A percentile compares a stretch with the other conserved stretches of the same genome.
These are phyloP conservation scores for Hesperophylax magnus DNA, from an alignment of 1,140 invertebrate genomes.

Conservation along the genomic window DNA sequence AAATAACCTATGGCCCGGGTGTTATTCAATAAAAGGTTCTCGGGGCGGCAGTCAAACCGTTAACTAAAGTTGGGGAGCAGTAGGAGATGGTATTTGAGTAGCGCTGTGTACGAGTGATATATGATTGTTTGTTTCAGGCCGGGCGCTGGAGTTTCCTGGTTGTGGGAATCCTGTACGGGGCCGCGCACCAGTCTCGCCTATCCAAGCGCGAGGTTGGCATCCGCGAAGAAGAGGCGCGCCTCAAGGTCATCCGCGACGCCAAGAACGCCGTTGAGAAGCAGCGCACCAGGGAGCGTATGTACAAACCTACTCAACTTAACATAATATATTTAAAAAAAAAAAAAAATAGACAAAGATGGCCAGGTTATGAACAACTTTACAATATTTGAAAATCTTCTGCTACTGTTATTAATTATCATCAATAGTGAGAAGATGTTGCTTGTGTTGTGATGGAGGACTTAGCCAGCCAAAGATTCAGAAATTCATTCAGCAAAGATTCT, in stretches of 20 bases:
- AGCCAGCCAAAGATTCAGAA: no score
- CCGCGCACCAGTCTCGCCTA: constrained; percentile 77
- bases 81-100: not conserved
- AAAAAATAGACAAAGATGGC: no score
- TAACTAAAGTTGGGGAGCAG: not conserved
- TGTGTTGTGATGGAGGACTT: no score
- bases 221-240: constrained; percentile 76
- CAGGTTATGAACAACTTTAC: no score
- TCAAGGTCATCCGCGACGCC: constrained; percentile 78
- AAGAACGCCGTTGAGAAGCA: constrained; percentile 80
- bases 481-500: no score
- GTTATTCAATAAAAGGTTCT: not conserved
- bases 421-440: no score
- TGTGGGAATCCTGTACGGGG: constrained; percentile 78
- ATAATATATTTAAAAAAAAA: no score
- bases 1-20: no score
- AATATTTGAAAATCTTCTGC: no score
- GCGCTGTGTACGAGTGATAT: not conserved
- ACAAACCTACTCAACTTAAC: no score
- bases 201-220: constrained; percentile 77
- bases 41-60: not conserved
- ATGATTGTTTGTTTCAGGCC: constrained; percentile 71
- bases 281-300: not conserved
- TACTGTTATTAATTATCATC: no score
- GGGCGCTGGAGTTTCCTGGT: constrained; percentile 80